Conservation (phyloP, 2,888 invertebrate genomes). For the Spilarctia lutea region DNA sequence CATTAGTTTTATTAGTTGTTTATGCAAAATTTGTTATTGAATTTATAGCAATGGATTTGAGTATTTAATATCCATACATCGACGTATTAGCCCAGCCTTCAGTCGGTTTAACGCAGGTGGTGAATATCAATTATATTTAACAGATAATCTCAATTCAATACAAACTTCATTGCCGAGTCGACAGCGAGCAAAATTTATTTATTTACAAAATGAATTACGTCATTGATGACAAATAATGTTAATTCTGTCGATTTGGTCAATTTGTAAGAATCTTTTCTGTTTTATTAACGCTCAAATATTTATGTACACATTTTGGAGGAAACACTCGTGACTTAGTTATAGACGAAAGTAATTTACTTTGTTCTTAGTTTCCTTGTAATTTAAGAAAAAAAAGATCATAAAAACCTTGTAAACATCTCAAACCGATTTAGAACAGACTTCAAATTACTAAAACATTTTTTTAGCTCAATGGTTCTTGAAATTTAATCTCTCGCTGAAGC, state of each 20-base stretch:
- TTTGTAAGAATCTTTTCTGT: not conserved
- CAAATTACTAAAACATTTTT: not conserved
- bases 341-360: not conserved
- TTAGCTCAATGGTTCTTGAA: not conserved
- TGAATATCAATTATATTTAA: not conserved
- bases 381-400: not conserved
- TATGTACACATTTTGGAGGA: too few species aligned
- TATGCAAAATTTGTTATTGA: not conserved
- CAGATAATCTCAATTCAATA: not conserved
- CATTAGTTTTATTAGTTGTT: not conserved
- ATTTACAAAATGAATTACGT: not conserved
- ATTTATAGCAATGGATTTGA: not conserved
- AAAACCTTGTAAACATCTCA: not conserved
- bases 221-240: not conserved
- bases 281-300: too few species aligned
- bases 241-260: not conserved
- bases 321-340: too few species aligned
- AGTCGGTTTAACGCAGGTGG: not conserved
- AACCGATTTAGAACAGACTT: not conserved
- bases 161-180: not conserved
- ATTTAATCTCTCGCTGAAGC: conserved; percentile 14
- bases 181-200: not conserved
- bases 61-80: not conserved
- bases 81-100: not conserved
- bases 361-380: not conserved